A percentile compares a stretch with the other conserved stretches of the same genome.
phyloP scores from a whole-genome alignment of 2,888 invertebrate species.

The Apodemia hepburni region DNA sequence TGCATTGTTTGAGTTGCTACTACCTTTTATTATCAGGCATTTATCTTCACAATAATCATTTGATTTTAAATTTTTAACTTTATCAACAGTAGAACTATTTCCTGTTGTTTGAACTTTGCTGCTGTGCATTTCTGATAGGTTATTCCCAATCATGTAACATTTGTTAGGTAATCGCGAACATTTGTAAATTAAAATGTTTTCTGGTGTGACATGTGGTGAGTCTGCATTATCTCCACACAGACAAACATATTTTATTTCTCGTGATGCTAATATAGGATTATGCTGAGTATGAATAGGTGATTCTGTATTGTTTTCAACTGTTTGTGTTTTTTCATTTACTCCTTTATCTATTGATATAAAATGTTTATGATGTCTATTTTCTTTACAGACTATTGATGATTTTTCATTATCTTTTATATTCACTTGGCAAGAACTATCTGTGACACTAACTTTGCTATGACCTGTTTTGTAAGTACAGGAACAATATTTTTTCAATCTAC shows the following conservation, averaged over 20 bases:
- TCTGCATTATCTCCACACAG: constrained; percentile 46
- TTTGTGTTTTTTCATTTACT: constrained; percentile 14
- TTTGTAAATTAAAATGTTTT: constrained; percentile 55
- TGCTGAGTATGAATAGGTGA: constrained; percentile 31
- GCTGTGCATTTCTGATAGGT: constrained; percentile 17
- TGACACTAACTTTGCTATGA: constrained; percentile 41
- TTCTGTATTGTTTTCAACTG: constrained; percentile 32
- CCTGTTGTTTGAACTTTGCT: not conserved
- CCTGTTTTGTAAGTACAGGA: constrained; percentile 48
- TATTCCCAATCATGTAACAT: constrained; percentile 39
- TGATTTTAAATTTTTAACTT: constrained; percentile 24
- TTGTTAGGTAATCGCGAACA: constrained; percentile 48
- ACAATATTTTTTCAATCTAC: constrained; percentile 44
- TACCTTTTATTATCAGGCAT: constrained; percentile 28
- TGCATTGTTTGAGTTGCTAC: constrained; percentile 26
- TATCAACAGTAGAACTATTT: not conserved
- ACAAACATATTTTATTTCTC: constrained; percentile 56
- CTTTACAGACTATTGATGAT: constrained; percentile 24
- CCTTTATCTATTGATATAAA: constrained; percentile 5
- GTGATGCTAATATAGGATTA: constrained; percentile 35
- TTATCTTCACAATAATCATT: constrained; percentile 28
- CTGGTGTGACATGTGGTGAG: constrained; percentile 39
- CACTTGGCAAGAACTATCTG: constrained; percentile 62
- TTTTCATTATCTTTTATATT: constrained; percentile 38
- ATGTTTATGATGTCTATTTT: constrained; percentile 26